Evolutionary conservation across 2,797 vertebrate genomes (phyloP).

Genomic region (Takifugu ocellatus): DNA sequence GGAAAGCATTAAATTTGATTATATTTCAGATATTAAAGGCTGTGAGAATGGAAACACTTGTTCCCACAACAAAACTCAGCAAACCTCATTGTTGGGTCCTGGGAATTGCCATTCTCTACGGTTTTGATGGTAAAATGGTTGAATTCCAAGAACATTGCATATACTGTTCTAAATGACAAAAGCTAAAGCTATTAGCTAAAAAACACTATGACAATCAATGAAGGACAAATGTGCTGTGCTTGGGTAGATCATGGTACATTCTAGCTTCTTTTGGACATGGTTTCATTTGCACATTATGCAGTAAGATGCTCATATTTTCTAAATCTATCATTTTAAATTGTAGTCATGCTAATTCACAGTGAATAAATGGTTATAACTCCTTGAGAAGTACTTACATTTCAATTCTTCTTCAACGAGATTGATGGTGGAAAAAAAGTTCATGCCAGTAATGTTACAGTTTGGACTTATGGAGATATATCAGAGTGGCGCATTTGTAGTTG

Average conservation of each 20-base stretch:
- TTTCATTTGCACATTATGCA: too few species aligned
- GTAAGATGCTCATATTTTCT: too few species aligned
- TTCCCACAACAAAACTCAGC: conserved; percentile 20
- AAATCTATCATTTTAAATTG: too few species aligned
- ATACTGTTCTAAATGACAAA: conserved; percentile 47
- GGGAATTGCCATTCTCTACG: conserved; percentile 72
- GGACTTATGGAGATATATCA: conserved; percentile 55
- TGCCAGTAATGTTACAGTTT: conserved; percentile 45
- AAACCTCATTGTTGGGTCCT: conserved; percentile 53
- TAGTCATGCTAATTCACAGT: too few species aligned
- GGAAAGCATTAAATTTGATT: too few species aligned
- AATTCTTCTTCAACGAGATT: too few species aligned
- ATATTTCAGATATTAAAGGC: conserved; percentile 2
- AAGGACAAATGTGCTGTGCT: conserved; percentile 41
- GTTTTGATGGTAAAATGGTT: conserved; percentile 69
- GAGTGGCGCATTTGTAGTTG: conserved; percentile 33
- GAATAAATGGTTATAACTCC: too few species aligned
- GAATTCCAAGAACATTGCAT: conserved; percentile 73
- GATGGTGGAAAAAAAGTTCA: conserved; percentile 35
- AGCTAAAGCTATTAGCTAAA: conserved; percentile 44
- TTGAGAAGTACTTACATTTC: too few species aligned
- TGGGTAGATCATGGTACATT: conserved; percentile 22
- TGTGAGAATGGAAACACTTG: conserved; percentile 16
- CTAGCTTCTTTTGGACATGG: too few species aligned
- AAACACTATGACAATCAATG: conserved; percentile 45